Percentiles rank a stretch among this genome's conserved stretches.
These are phyloP conservation scores for Danaus plexippus DNA, from an alignment of 1,140 invertebrate genomes.

Conservation along the genomic window DNA sequence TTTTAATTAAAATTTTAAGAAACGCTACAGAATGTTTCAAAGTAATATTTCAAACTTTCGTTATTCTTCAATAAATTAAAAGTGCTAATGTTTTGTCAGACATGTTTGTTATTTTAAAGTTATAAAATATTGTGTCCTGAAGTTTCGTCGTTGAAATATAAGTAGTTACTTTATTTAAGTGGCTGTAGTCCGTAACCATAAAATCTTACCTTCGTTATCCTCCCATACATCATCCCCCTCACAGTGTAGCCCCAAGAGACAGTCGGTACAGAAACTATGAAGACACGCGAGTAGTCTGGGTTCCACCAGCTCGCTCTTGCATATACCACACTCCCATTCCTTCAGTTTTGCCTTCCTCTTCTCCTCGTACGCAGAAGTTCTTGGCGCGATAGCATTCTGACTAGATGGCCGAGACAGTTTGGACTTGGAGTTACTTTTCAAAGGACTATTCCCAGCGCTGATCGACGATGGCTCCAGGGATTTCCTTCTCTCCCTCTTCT, in stretches of 20 bases:
- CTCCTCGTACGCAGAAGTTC: conserved; percentile 45
- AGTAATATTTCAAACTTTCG: too few species aligned
- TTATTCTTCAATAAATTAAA: too few species aligned
- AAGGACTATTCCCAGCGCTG: conserved; percentile 60
- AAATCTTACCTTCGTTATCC: conserved; percentile 34
- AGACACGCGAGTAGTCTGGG: conserved; percentile 73
- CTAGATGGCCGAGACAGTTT: conserved; percentile 34
- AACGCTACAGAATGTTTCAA: too few species aligned
- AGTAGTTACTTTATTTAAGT: too few species aligned
- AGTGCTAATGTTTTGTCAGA: too few species aligned
- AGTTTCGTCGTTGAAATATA: too few species aligned
- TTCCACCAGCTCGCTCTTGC: conserved; percentile 65
- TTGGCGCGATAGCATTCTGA: conserved; percentile 39
- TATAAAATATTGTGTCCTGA: too few species aligned
- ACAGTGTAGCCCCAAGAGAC: conserved; percentile 61
- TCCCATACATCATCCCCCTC: conserved; percentile 58
- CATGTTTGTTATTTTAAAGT: too few species aligned
- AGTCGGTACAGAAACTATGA: conserved; percentile 74
- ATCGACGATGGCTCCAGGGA: conserved; percentile 59
- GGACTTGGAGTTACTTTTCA: conserved; percentile 23
- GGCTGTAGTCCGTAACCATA: background rate
- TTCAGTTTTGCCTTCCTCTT: conserved; percentile 33
- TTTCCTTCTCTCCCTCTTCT: conserved; percentile 65
- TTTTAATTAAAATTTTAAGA: too few species aligned
- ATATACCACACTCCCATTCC: conserved; percentile 68